A percentile compares a stretch with the other conserved stretches of the same genome.
Conservation (phyloP, 2,797 vertebrate genomes). For the Pangasius larnaudii region DNA sequence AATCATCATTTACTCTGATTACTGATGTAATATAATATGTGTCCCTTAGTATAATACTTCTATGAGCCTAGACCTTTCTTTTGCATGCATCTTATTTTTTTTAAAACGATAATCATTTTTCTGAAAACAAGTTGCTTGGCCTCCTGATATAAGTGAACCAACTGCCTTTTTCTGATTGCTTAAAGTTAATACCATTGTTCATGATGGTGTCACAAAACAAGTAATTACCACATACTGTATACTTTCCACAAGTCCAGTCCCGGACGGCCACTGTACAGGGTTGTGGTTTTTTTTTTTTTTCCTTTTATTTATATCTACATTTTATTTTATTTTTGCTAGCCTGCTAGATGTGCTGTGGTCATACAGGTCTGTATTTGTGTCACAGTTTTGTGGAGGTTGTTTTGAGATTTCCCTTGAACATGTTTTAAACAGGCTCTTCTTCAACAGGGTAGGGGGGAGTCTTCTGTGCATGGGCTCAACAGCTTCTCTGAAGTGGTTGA, state of each 20-base stretch:
- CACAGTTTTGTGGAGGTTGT: slow-evolving; percentile 1
- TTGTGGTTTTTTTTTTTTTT: neutral
- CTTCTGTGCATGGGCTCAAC: slow-evolving; percentile 21
- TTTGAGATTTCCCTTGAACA: neutral
- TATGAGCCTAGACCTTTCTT: slow-evolving; percentile 2
- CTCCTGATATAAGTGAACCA: slow-evolving; percentile 16
- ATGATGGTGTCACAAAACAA: slow-evolving; percentile 12
- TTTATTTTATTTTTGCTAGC: neutral
- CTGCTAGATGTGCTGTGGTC: neutral
- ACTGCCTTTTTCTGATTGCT: neutral
- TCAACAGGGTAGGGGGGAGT: slow-evolving; percentile 27
- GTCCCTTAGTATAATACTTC: neutral
- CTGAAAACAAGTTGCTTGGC: neutral
- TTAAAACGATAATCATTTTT: neutral
- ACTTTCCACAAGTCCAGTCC: slow-evolving; percentile 20
- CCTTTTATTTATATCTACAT: too few relatives aligned
- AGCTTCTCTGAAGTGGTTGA: neutral
- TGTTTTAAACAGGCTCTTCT: slow-evolving; percentile 31
- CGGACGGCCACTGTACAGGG: neutral
- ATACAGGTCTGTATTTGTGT: slow-evolving; percentile 32
- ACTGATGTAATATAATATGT: neutral
- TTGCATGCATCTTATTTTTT: slow-evolving; percentile 21
- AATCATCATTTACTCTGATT: neutral
- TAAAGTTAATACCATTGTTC: slow-evolving; percentile 21
- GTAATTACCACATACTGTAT: neutral